Evolutionary conservation across 2,888 invertebrate species (phyloP).

Genomic region (Disparrhopalites patrizii): DNA sequence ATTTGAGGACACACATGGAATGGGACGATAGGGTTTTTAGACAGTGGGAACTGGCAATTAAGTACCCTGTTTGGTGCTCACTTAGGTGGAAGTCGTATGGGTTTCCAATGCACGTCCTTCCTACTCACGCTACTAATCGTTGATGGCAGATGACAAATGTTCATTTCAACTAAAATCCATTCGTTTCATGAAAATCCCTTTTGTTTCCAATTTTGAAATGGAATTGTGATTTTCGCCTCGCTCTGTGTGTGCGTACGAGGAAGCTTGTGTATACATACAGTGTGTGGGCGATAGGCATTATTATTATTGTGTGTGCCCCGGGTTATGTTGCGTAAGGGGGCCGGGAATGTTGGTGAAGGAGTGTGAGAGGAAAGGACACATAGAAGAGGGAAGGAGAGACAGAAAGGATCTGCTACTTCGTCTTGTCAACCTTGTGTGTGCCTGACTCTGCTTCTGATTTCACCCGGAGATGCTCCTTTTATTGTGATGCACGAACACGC

Average conservation of each 20-base stretch:
- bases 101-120: neutral
- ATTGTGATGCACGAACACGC: too few relatives aligned
- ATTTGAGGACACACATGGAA: too few relatives aligned
- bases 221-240: neutral
- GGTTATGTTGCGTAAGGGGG: too few relatives aligned
- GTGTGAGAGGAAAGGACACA: too few relatives aligned
- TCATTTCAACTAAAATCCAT: slow-evolving; percentile 11
- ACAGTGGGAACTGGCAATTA: neutral
- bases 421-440: too few relatives aligned
- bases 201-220: neutral
- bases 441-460: too few relatives aligned
- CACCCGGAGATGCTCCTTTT: too few relatives aligned
- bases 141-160: slow-evolving; percentile 20
- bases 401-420: too few relatives aligned
- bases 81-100: neutral
- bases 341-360: too few relatives aligned
- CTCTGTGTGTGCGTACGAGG: neutral
- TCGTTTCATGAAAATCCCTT: neutral
- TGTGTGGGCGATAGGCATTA: neutral
- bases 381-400: too few relatives aligned
- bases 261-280: neutral
- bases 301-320: too few relatives aligned
- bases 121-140: neutral
- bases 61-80: neutral
- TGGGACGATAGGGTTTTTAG: too few relatives aligned